Base-by-base conservation (phyloP, 2,888 invertebrate genomes). In the Eugnorisma glareosa region DNA sequence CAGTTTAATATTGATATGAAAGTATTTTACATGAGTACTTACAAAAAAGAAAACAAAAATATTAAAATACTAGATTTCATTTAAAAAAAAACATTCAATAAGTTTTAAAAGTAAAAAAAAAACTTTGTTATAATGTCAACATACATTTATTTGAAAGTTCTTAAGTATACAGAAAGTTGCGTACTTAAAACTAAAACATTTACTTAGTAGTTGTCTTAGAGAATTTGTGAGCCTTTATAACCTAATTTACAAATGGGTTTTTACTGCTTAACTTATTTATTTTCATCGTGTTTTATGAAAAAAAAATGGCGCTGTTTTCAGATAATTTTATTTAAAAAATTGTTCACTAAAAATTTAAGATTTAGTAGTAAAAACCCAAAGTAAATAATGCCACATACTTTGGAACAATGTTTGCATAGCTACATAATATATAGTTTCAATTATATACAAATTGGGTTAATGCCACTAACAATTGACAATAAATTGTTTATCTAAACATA, bases 391-490 rank as follows among this genome's bases (percentile, higher is more conserved):
- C 77, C 54, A 37, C 68, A 37, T 75, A 87, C 68, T 82, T 84
- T 77, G 83, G 79, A 88, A 87, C 73, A 87, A 78, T 79, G 31
- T 79, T 76, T 82, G 86, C 80, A 83, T 86, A 81, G 77, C 74
- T 76, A 79, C 73, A 82, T 82, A 82, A 67, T 75, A 79, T 76
- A 80, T 82, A 82, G 69, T 79, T 84, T 85, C 69, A 84, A 86
- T 81, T 90, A 88, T 91, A 83, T 90, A 91, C 88, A 89, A 75
- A 75, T 85, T 84, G 86, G 82, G 69, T 79, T 87, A 91, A 90
- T 89, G 91, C 86, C 81, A 88, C 90, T 93, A 93, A 92, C 92
- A 94, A 94, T 94, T 94, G 94, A 94, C 94, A 92, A 89, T 88
- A 89, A 91, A 92, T 91, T 92, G 88, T 89, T 89, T 83, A 86